Conservation (phyloP, 2,113 vertebrate species). For the Carollia perspicillata region DNA sequence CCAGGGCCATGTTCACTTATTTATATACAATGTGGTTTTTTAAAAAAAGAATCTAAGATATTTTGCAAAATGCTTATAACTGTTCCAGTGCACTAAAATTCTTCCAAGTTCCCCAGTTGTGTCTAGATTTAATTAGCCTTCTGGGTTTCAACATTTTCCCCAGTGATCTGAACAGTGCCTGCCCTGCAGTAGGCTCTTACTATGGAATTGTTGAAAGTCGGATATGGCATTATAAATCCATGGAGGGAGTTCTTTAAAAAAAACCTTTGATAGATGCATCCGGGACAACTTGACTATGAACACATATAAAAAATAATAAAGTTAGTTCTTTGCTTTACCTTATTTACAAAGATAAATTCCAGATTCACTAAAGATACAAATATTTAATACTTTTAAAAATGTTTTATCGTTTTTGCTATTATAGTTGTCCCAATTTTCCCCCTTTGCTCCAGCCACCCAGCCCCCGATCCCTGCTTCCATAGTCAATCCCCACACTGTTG, state of each 20-base stretch:
- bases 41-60: neutral
- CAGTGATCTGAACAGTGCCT: neutral
- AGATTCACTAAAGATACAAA: neutral
- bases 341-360: neutral
- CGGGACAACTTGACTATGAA: neutral
- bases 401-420: too few relatives aligned
- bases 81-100: neutral
- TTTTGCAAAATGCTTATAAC: neutral
- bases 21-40: neutral
- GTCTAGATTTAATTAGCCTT: neutral
- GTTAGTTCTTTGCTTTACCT: neutral
- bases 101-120: neutral
- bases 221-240: neutral
- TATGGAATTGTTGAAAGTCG: neutral
- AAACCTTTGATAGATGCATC: neutral
- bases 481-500: too few relatives aligned
- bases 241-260: neutral
- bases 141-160: neutral
- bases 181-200: neutral
- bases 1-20: neutral
- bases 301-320: neutral
- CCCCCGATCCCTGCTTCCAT: too few relatives aligned
- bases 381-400: neutral
- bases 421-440: too few relatives aligned
- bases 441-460: too few relatives aligned